These are phyloP conservation scores for Pica pica DNA, from an alignment of 2,113 vertebrate genomes.

Conservation along the genomic window DNA sequence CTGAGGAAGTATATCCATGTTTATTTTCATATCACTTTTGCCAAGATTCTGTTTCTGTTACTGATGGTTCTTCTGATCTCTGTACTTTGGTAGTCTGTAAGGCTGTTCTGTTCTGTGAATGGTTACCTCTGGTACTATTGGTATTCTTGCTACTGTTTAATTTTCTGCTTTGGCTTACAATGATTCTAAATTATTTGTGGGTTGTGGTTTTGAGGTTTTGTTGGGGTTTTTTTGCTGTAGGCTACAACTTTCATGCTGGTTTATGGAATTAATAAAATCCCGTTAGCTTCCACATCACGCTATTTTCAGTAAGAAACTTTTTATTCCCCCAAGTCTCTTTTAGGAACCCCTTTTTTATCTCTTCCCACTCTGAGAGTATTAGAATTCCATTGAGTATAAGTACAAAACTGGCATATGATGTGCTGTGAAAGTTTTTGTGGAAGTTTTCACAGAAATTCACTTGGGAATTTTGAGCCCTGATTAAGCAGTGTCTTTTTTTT, in stretches of 20 bases:
- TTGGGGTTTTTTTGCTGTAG: background rate
- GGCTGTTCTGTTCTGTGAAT: background rate
- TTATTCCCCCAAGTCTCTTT: background rate
- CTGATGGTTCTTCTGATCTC: background rate
- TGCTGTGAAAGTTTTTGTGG: background rate
- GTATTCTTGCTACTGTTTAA: background rate
- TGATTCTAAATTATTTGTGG: background rate
- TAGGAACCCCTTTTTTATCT: background rate
- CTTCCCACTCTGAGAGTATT: background rate
- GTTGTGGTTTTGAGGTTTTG: background rate
- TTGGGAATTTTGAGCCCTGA: background rate
- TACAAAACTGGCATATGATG: background rate
- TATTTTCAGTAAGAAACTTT: background rate
- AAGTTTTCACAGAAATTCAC: background rate
- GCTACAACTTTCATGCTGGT: background rate
- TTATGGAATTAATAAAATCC: slow-evolving; percentile 4
- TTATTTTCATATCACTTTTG: background rate
- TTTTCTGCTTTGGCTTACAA: background rate
- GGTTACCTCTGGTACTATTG: background rate
- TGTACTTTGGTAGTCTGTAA: background rate
- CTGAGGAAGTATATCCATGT: background rate
- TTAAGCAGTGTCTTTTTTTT: background rate
- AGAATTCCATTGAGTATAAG: background rate
- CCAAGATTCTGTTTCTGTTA: background rate
- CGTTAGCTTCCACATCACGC: background rate